phyloP scores from a whole-genome alignment of 2,888 invertebrate genomes.

The Aporophyla lueneburgensis region DNA sequence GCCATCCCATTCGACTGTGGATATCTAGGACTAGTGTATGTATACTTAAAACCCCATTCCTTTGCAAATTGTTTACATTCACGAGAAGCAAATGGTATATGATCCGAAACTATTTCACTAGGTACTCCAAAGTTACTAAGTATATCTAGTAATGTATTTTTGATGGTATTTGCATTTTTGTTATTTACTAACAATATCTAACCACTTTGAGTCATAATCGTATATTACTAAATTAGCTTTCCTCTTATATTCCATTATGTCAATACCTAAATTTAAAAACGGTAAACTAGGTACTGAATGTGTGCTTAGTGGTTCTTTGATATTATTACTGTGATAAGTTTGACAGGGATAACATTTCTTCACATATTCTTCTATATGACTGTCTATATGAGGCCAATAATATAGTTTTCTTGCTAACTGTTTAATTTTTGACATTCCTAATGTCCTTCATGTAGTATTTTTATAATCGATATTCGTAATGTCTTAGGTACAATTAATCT shows the following conservation, averaged over 20 bases:
- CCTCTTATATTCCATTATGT: slow-evolving; percentile 50
- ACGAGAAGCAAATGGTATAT: too few species aligned
- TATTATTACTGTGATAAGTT: slow-evolving; percentile 59
- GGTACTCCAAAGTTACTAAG: background rate
- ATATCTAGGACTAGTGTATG: background rate
- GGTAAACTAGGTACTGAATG: slow-evolving; percentile 26
- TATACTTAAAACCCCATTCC: background rate
- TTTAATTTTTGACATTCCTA: too few species aligned
- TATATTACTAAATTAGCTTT: slow-evolving; percentile 43
- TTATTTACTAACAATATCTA: background rate
- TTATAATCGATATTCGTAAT: too few species aligned
- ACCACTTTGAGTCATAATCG: background rate
- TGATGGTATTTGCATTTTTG: background rate
- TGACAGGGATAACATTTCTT: slow-evolving; percentile 53
- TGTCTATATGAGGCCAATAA: background rate
- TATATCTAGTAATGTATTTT: background rate
- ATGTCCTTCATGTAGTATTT: too few species aligned
- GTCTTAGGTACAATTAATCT: too few species aligned
- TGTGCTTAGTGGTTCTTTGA: slow-evolving; percentile 52
- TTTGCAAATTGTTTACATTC: slow-evolving; percentile 10
- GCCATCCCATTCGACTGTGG: background rate
- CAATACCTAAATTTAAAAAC: background rate
- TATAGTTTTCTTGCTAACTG: background rate
- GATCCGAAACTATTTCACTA: background rate
- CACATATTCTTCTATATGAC: background rate